Evolutionary conservation across 2,888 invertebrate species (phyloP), one percentile per base, ranked within the genome.

Genomic region (Hirtodrosophila cameraria): DNA sequence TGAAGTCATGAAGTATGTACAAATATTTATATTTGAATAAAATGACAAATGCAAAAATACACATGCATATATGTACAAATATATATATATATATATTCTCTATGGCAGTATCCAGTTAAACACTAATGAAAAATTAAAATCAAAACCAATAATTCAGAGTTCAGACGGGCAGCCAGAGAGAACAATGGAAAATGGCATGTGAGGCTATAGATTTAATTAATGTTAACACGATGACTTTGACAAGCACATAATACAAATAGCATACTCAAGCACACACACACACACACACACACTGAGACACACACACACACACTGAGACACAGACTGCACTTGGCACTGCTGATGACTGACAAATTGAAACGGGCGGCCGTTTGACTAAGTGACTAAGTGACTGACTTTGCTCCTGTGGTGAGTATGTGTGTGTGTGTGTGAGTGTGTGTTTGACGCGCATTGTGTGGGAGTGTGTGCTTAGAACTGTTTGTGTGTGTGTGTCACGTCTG

Each of bases 171-270:
- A 35, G 42, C 13, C 39, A n/a, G n/a, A n/a, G 13, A 38, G 55
- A 20, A 62, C 61, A 76, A 73, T 73, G 35, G 31, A 25, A 54
- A 60, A 74, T 58, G 53, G 38, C 66, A 63, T 71, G 65, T 55
- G 58, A 72, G 59, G 57, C 75, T 62, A 74, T 82, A 68, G 83
- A 82, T 82, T 82, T 82, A 85, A 82, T 85, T 85, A 82, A 82
- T 85, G 86, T 82, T 85, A 85, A 85, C 81, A 85, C 83, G 84
- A 81, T 63, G 81, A 79, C 80, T 82, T 74, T 85, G 81, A 79
- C 85, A 81, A 62, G 79, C 85, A 69, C 64, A 79, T 77, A 83
- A 83, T 77, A 66, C 78, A 81, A 74, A 74, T 66, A 74, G 60
- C 62, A 62, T 35, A 58, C 35, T 31, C 45, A 15, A 41, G 38